These are phyloP conservation scores for Zhengitettix transpicula DNA, from an alignment of 2,888 invertebrate species.

Conservation along the genomic window DNA sequence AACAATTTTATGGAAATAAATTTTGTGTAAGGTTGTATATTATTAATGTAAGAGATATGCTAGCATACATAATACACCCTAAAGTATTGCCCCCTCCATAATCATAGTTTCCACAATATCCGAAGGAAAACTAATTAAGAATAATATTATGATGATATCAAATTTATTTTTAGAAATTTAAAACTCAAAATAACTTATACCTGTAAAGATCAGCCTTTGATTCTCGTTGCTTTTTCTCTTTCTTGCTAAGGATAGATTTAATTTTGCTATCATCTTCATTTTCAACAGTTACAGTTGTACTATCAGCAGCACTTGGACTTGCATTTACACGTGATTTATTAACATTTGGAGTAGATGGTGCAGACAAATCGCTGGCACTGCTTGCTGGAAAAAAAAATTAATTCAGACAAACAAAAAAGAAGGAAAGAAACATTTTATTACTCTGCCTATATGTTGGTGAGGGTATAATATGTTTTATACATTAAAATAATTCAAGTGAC, in stretches of 20 bases:
- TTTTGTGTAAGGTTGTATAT: no score
- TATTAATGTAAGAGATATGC: no score
- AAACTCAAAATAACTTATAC: not conserved
- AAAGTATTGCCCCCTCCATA: no score
- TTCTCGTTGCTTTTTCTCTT: conserved; percentile 22
- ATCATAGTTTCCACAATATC: not conserved
- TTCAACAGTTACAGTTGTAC: conserved; percentile 5
- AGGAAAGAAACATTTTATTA: not conserved
- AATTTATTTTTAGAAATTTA: not conserved
- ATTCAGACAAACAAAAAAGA: not conserved
- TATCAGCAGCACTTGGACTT: conserved; percentile 23
- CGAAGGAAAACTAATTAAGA: not conserved
- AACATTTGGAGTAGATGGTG: conserved; percentile 43
- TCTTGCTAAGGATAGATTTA: conserved; percentile 3
- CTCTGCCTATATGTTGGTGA: no score
- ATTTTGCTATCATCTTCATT: conserved; percentile 16
- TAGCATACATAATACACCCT: not conserved
- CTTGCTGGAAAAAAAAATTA: conserved; percentile 37
- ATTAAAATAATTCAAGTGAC: no score
- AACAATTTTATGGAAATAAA: no score
- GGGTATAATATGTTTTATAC: no score
- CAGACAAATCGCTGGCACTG: conserved; percentile 58
- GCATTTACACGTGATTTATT: conserved; percentile 27
- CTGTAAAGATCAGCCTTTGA: conserved; percentile 15
- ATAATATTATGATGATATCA: not conserved